These are phyloP conservation scores for Australoheros scitulus DNA, from an alignment of 2,113 vertebrate species.

Conservation along the genomic window DNA sequence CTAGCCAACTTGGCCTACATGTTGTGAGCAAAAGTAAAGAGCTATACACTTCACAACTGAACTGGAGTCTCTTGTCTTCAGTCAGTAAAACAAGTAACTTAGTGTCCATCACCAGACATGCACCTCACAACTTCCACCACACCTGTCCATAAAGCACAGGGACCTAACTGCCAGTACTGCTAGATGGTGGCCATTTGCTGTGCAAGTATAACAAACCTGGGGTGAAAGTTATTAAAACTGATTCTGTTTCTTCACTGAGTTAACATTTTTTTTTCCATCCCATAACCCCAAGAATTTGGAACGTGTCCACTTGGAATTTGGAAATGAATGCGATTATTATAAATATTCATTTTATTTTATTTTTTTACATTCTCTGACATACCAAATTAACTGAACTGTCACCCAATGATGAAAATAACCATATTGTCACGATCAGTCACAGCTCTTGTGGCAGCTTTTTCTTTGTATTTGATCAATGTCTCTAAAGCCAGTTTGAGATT, in stretches of 20 bases:
- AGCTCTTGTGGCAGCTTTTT: background rate
- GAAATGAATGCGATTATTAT: background rate
- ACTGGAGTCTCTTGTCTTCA: background rate
- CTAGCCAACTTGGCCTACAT: background rate
- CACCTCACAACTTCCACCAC: no score
- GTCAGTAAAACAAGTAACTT: background rate
- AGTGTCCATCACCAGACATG: background rate
- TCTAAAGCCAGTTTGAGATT: background rate
- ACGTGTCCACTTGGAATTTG: background rate
- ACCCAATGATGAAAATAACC: background rate
- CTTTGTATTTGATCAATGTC: background rate
- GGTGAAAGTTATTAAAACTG: background rate
- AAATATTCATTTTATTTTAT: background rate
- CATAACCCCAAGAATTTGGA: background rate
- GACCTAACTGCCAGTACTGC: background rate
- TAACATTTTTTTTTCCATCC: background rate
- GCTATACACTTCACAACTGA: background rate
- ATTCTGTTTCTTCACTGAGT: background rate
- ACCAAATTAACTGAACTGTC: background rate
- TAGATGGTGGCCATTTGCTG: background rate
- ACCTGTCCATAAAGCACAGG: background rate
- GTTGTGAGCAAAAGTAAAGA: background rate
- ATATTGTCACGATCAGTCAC: background rate
- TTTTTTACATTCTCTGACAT: background rate
- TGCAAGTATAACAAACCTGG: background rate